Percentiles rank a stretch among this genome's conserved stretches.
phyloP scores from a whole-genome alignment of 2,888 invertebrate genomes.

The Caenorhabditis parvicauda region DNA sequence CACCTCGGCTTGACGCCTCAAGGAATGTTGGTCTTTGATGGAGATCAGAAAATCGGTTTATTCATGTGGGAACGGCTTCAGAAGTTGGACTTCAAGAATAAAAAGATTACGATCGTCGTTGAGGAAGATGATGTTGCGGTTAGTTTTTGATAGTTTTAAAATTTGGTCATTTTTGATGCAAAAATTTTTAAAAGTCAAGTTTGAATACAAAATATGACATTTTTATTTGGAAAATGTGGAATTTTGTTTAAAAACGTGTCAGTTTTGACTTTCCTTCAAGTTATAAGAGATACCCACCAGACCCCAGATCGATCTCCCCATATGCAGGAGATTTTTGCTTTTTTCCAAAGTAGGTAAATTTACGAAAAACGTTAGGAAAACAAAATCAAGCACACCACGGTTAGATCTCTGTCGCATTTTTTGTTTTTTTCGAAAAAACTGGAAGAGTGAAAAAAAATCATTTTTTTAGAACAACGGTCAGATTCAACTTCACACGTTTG shows the following conservation, averaged over 20 bases:
- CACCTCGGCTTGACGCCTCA: slow-evolving; percentile 94
- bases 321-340: too few species aligned
- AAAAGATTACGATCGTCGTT: slow-evolving; percentile 91
- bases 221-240: background rate
- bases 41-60: slow-evolving; percentile 88
- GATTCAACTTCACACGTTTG: slow-evolving; percentile 92
- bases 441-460: background rate
- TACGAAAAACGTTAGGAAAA: too few species aligned
- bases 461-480: slow-evolving; percentile 43
- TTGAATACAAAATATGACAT: background rate
- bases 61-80: slow-evolving; percentile 99
- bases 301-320: too few species aligned
- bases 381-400: too few species aligned
- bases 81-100: slow-evolving; percentile 93
- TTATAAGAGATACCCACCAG: too few species aligned
- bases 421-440: background rate
- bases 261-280: too few species aligned
- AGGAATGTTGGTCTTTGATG: slow-evolving; percentile 95
- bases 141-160: slow-evolving; percentile 8
- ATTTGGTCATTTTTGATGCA: background rate
- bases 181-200: background rate
- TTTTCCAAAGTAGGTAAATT: too few species aligned
- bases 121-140: slow-evolving; percentile 87
- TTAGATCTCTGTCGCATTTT: background rate
- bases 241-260: too few species aligned